phyloP scores from a whole-genome alignment of 2,888 invertebrate species.

The Microplitis manilae region DNA sequence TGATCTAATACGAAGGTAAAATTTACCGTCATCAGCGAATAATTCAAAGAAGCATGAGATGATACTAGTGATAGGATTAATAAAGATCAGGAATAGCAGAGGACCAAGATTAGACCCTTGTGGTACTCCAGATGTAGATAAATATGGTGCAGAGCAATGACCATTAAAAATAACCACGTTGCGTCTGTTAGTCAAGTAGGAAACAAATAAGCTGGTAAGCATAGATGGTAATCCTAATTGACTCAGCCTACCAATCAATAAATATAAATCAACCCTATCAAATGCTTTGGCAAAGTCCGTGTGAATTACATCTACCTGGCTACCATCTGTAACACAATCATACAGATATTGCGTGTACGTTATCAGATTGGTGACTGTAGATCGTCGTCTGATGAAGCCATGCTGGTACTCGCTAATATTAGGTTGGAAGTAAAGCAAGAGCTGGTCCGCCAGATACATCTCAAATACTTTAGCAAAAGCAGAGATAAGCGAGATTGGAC shows the following conservation, averaged over 20 bases:
- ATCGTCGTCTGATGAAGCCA: no score
- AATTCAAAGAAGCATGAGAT: neutral
- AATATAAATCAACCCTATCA: neutral
- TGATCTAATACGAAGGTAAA: neutral
- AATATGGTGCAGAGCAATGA: neutral
- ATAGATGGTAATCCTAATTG: neutral
- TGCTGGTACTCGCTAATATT: no score
- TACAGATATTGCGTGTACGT: no score
- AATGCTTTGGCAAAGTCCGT: neutral
- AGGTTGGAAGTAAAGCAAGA: no score
- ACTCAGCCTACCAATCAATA: neutral
- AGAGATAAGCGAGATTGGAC: neutral
- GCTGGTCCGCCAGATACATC: no score
- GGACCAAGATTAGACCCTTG: constrained; percentile 12
- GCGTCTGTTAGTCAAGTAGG: neutral
- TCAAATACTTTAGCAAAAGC: neutral
- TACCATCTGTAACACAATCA: no score
- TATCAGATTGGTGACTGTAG: no score
- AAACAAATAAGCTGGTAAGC: neutral
- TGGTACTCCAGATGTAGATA: neutral
- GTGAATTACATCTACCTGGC: no score
- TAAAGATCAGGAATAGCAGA: neutral
- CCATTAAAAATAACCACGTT: neutral
- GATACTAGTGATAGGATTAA: neutral
- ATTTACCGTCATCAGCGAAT: neutral